phyloP scores from a whole-genome alignment of 2,113 vertebrate species.

The Cyanocitta stelleri region DNA sequence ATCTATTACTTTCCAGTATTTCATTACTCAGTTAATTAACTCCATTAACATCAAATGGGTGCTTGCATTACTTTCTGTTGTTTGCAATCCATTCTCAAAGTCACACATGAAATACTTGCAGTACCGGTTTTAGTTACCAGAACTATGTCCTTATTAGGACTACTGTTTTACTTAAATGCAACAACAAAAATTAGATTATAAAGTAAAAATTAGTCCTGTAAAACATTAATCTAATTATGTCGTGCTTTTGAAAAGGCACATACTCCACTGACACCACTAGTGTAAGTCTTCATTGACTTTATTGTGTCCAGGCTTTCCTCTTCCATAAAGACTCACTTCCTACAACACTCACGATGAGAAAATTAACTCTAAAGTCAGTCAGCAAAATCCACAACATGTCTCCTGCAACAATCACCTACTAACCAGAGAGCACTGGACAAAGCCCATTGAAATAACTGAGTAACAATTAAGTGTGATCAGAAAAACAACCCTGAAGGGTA shows the following conservation, averaged over 20 bases:
- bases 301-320: neutral
- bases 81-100: neutral
- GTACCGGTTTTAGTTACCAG: neutral
- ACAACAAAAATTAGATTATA: neutral
- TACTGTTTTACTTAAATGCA: neutral
- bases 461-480: neutral
- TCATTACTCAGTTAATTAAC: neutral
- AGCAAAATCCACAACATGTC: neutral
- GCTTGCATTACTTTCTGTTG: neutral
- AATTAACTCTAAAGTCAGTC: neutral
- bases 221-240: neutral
- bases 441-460: neutral
- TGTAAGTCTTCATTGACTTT: neutral
- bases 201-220: neutral
- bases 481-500: neutral
- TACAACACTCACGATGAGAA: rapidly evolving
- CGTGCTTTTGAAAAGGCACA: neutral
- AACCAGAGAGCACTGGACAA: neutral
- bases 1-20: neutral
- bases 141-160: neutral
- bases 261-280: neutral
- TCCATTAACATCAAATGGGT: neutral
- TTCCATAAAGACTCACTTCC: neutral
- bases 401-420: neutral
- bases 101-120: neutral